Evolutionary conservation across 2,888 invertebrate species (phyloP), one percentile per base, ranked within the genome.

Genomic region (Pedicia rivosa): DNA sequence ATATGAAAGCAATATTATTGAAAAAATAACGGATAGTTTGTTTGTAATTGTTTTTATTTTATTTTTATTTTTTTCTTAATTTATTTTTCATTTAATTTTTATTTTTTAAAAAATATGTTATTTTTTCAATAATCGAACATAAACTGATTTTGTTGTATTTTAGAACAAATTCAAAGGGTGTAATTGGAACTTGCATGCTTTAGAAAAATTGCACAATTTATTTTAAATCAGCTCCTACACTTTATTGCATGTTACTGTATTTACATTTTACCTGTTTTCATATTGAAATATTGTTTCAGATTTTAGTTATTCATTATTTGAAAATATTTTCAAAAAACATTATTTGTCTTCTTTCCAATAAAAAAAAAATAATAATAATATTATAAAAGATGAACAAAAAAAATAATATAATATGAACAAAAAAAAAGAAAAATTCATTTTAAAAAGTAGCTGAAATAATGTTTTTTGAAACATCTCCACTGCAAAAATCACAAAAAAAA

Each of bases 241-340:
- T n/a, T n/a, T n/a, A n/a, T 20, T 20, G 20, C 20, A 20, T 20
- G 20, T 6, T 5, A 6, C 8, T 20, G 5, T 20, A 20, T 20
- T 20, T 20, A 20, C 20, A 20, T 20, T 20, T n/a, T n/a, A n/a
- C n/a, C n/a, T n/a, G n/a, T 34, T 24, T 24, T 24, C 24, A 24
- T 15, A 14, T 34, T 34, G 24, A 34, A 14, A 34, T 34, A 39
- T 59, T 57, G 57, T 59, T 59, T 60, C 60, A 60, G 60, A 60
- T 59, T 58, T 59, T 59, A 59, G 56, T 55, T 55, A 50, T 47
- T 39, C 40, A 32, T 32, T 36, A 33, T 29, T 13, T 15, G 29
- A 22, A 28, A 28, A 4, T 4, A n/a, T 14, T 52, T 59, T 59
- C 59, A 59, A 59, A 59, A 59, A 59, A 59, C 59, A 59, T 57